These are phyloP conservation scores for Monopis laevigella DNA, from an alignment of 2,888 invertebrate genomes.

Conservation along the genomic window DNA sequence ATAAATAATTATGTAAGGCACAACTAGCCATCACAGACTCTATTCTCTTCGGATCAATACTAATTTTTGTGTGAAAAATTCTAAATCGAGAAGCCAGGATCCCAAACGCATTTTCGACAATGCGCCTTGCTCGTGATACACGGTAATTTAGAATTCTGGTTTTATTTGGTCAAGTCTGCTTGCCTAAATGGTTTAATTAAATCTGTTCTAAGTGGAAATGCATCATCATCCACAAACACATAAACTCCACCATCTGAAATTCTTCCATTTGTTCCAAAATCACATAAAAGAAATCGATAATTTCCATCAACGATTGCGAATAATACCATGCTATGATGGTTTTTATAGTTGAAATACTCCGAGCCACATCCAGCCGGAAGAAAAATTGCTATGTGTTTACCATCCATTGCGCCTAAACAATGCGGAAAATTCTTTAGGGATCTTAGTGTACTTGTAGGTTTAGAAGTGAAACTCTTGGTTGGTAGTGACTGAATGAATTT, in stretches of 20 bases:
- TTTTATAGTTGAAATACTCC: constrained; percentile 1
- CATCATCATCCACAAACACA: constrained; percentile 20
- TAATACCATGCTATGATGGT: constrained; percentile 1
- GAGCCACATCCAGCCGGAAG: constrained; percentile 1
- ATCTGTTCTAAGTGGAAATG: constrained; percentile 17
- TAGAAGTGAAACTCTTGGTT: too few species aligned
- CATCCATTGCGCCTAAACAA: too few species aligned
- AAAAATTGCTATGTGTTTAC: background rate
- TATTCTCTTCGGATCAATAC: background rate
- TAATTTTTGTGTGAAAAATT: background rate
- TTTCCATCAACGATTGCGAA: constrained; percentile 5
- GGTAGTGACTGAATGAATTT: too few species aligned
- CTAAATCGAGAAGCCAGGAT: constrained; percentile 12
- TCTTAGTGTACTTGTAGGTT: too few species aligned
- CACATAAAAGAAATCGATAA: constrained; percentile 8
- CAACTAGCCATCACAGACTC: background rate
- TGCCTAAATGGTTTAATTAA: constrained; percentile 18
- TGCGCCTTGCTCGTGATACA: constrained; percentile 17
- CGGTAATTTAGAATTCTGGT: constrained; percentile 17
- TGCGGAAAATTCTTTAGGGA: too few species aligned
- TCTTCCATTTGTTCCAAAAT: constrained; percentile 11
- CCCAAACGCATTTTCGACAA: constrained; percentile 20
- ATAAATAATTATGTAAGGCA: constrained; percentile 1
- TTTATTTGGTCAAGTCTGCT: constrained; percentile 10
- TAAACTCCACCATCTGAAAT: constrained; percentile 14